A percentile compares a stretch with the other conserved stretches of the same genome.
Evolutionary conservation across 2,888 invertebrate species (phyloP).

Genomic region (Rhamnusium bicolor): DNA sequence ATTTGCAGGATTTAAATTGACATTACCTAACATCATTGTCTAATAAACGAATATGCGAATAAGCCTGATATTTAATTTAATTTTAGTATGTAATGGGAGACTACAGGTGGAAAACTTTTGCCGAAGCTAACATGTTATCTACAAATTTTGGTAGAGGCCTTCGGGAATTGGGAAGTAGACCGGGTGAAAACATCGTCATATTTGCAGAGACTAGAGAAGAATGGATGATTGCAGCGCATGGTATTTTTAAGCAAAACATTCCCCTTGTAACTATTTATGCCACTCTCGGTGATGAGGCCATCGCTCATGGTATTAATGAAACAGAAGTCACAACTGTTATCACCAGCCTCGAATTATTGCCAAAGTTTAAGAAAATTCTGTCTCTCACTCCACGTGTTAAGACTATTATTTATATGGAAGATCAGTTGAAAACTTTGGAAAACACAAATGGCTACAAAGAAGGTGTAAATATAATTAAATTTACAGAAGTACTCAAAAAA

Average conservation of each 20-base stretch:
- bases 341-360: conserved; percentile 92
- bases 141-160: conserved; percentile 89
- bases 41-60: not conserved
- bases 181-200: conserved; percentile 86
- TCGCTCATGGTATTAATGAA: conserved; percentile 97
- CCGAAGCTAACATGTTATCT: conserved; percentile 84
- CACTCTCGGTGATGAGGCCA: conserved; percentile 94
- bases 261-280: conserved; percentile 98
- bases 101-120: conserved; percentile 91
- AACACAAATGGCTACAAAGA: conserved; percentile 79
- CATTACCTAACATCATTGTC: not conserved
- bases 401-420: conserved; percentile 90
- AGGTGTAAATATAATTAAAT: conserved; percentile 82
- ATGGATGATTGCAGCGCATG: conserved; percentile 98
- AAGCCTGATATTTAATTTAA: conserved; percentile 18
- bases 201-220: conserved; percentile 98
- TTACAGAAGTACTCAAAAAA: conserved; percentile 79
- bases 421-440: conserved; percentile 84
- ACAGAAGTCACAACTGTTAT: conserved; percentile 95
- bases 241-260: conserved; percentile 95
- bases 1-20: too few species aligned
- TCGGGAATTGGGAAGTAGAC: conserved; percentile 82
- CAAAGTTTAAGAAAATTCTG: conserved; percentile 89
- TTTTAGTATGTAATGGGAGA: conserved; percentile 91
- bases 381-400: conserved; percentile 82